phyloP scores from a whole-genome alignment of 2,113 vertebrate species.

The Grallaria varia region DNA sequence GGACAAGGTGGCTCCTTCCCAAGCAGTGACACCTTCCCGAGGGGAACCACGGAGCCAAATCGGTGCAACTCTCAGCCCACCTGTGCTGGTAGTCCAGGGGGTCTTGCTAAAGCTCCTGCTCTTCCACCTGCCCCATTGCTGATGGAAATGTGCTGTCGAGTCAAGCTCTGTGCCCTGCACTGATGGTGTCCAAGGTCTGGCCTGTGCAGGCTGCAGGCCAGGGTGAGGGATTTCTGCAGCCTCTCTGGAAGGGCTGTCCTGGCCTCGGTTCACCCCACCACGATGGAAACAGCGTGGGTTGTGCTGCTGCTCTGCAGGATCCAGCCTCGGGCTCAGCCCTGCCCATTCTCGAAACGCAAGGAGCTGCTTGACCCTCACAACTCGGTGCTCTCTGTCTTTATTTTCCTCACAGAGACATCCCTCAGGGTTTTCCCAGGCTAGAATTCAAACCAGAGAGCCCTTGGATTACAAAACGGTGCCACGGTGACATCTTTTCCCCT shows the following conservation, averaged over 20 bases:
- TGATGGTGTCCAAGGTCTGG: neutral
- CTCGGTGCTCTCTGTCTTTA: neutral
- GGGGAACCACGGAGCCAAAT: fast-evolving
- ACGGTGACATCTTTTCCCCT: neutral
- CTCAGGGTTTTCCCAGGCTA: conserved; percentile 31
- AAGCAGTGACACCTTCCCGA: fast-evolving
- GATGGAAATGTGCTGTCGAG: neutral
- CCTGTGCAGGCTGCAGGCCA: neutral
- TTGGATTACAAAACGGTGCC: neutral
- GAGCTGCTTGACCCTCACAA: neutral
- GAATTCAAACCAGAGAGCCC: neutral
- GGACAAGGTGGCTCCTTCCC: neutral
- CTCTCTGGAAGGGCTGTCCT: neutral
- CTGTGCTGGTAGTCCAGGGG: neutral
- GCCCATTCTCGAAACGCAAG: neutral
- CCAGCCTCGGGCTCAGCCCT: neutral
- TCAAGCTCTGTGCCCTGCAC: neutral
- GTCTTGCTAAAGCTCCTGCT: neutral
- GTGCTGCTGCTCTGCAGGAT: neutral
- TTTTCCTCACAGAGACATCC: neutral
- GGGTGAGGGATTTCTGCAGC: neutral
- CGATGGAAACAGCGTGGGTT: neutral
- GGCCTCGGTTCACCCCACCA: neutral
- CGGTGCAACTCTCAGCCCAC: neutral
- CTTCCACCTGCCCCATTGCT: neutral